Base-by-base conservation (phyloP, 1,140 invertebrate genomes). In the Matsumurasca onukii region DNA sequence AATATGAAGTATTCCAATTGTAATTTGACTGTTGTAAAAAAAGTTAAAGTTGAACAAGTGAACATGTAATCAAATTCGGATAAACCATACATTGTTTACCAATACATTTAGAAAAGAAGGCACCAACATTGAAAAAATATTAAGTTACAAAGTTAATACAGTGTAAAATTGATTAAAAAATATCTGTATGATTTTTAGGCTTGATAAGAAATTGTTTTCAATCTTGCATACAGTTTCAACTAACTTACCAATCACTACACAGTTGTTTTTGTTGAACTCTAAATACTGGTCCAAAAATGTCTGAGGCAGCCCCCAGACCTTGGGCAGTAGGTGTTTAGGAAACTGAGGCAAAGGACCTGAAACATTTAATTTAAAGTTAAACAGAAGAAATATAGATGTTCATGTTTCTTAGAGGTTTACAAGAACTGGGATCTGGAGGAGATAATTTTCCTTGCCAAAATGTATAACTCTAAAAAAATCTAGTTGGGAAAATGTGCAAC, bases 231-330 rank as follows among this genome's bases (percentile, higher is more conserved):
- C 17, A 67, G 20, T 9, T 13, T 25, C 20, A 39, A 12, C 63
- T 5, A 20, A 72, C 68, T 67, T 61, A 75, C 80, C 82, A 57
- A 84, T 76, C 25, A 70, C 73, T 73, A 79, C 77, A 62, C 74
- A 76, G 15, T 76, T 78, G 48, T 76, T 65, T 9, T 73, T 70
- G 68, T 82, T 78, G 74, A 82, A 80, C 15, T 80, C 72, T 0
- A 83, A 77, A 69, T 83, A 83, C 17, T 76, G 73, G 45, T 78
- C 73, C 30, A 82, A 71, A 49, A 77, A 62, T 22, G 68, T 70
- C 70, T 80, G 75, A 25, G 78, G 73, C 71, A 83, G 76, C n/a
- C 80, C 82, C 81, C 82, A 84, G 12, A 79, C 78, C 72, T 79
- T 79, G 22, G 81, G 81, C 3, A 83, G 73, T 70, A 83, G 77